phyloP scores from a whole-genome alignment of 1,140 invertebrate species.

The Cydia amplana region DNA sequence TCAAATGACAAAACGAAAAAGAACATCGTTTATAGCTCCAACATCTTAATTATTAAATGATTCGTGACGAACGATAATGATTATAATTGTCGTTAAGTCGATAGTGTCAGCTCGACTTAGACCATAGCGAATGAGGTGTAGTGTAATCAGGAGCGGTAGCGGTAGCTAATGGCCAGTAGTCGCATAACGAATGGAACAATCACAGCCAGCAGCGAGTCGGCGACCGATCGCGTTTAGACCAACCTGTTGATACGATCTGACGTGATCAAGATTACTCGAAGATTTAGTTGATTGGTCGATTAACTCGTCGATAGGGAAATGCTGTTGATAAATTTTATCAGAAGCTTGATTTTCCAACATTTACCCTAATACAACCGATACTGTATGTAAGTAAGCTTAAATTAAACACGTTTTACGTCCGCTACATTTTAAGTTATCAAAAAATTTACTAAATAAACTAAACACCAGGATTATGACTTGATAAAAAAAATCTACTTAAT shows the following conservation, averaged over 20 bases:
- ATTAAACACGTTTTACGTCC: not conserved
- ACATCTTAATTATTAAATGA: constrained; percentile 60
- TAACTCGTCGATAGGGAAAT: constrained; percentile 25
- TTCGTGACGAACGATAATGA: constrained; percentile 58
- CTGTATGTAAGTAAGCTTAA: constrained; percentile 6
- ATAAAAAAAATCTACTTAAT: too few species aligned
- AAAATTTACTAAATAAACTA: too few species aligned
- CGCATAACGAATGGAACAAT: constrained; percentile 70
- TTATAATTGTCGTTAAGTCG: constrained; percentile 69
- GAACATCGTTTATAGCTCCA: constrained; percentile 5
- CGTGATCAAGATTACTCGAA: constrained; percentile 29
- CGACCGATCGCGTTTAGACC: constrained; percentile 46
- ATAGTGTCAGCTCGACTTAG: constrained; percentile 51
- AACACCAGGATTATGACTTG: too few species aligned
- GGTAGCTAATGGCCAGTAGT: constrained; percentile 60
- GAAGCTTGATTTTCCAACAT: not conserved
- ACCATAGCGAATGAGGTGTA: constrained; percentile 66
- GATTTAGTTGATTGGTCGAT: constrained; percentile 32
- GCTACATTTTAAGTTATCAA: too few species aligned
- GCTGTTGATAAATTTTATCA: constrained; percentile 19
- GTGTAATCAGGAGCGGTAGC: constrained; percentile 60
- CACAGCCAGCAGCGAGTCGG: constrained; percentile 42
- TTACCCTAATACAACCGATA: not conserved
- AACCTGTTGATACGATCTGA: constrained; percentile 29
- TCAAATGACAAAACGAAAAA: constrained; percentile 12